Evolutionary conservation across 2,888 invertebrate species (phyloP).

Genomic region (Drymonia ruficornis): DNA sequence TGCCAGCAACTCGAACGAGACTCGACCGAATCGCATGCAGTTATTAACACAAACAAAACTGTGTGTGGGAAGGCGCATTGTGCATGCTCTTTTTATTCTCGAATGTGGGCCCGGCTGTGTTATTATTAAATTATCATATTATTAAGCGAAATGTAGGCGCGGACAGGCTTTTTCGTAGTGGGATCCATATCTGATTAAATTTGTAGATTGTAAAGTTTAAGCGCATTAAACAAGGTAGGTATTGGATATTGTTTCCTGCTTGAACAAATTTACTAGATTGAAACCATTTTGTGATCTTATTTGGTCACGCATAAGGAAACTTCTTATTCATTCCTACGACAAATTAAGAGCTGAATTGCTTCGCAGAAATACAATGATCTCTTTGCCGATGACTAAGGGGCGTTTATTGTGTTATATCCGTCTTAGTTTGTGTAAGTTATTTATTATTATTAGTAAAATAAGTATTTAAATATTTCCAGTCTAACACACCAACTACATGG

Average conservation of each 20-base stretch:
- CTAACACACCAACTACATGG: no score
- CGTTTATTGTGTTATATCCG: no score
- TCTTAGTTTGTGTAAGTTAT: no score
- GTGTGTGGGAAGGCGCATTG: constrained; percentile 51
- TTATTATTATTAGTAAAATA: no score
- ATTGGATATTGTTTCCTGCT: background rate
- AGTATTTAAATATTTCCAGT: no score
- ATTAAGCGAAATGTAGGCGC: constrained; percentile 8
- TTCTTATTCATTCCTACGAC: no score
- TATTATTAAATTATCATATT: constrained; percentile 37
- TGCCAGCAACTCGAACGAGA: constrained; percentile 38
- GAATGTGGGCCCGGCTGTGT: constrained; percentile 31
- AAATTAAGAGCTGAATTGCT: no score
- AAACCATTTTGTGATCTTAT: background rate
- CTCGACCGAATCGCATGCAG: constrained; percentile 34
- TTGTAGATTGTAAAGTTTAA: no score
- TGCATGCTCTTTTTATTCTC: constrained; percentile 43
- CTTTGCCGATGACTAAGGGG: no score
- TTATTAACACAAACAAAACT: constrained; percentile 48
- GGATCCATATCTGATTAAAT: background rate
- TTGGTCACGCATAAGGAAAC: background rate
- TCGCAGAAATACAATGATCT: no score
- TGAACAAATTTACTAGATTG: background rate
- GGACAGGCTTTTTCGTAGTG: background rate
- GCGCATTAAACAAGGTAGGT: background rate